Percentiles rank a stretch among this genome's conserved stretches.
These are phyloP conservation scores for Lepus americanus DNA, from an alignment of 2,113 vertebrate species.

Conservation along the genomic window DNA sequence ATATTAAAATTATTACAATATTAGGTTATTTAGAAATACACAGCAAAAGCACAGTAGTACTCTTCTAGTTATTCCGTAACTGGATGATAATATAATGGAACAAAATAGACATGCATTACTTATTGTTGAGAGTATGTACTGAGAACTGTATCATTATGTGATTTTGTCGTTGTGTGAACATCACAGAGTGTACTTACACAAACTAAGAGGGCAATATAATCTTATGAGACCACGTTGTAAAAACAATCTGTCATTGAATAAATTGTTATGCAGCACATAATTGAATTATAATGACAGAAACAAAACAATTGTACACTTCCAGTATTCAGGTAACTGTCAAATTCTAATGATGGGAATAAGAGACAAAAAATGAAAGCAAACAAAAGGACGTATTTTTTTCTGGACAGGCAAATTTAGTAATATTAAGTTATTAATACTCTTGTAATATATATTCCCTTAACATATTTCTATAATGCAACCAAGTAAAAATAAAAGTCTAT, in stretches of 20 bases:
- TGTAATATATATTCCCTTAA: background rate
- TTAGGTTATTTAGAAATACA: background rate
- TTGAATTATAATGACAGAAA: background rate
- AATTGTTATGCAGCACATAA: background rate
- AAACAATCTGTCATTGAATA: no score
- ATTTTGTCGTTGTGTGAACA: background rate
- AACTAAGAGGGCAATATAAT: background rate
- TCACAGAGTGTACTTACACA: no score
- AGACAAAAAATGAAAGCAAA: conserved; percentile 19
- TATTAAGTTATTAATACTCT: background rate
- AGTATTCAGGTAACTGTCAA: background rate
- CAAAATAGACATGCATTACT: background rate
- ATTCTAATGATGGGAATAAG: background rate
- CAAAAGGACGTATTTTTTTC: background rate
- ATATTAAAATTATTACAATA: background rate
- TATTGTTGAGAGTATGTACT: background rate
- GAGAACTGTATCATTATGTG: background rate
- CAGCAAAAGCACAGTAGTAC: background rate
- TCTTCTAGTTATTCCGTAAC: background rate
- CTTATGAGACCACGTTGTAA: background rate
- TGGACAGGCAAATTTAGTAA: background rate
- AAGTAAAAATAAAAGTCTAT: no score
- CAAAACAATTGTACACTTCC: background rate
- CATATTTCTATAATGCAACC: background rate
- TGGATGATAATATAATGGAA: background rate